Base-by-base conservation (phyloP, 1,140 invertebrate species). In the Danaus melanippus region DNA sequence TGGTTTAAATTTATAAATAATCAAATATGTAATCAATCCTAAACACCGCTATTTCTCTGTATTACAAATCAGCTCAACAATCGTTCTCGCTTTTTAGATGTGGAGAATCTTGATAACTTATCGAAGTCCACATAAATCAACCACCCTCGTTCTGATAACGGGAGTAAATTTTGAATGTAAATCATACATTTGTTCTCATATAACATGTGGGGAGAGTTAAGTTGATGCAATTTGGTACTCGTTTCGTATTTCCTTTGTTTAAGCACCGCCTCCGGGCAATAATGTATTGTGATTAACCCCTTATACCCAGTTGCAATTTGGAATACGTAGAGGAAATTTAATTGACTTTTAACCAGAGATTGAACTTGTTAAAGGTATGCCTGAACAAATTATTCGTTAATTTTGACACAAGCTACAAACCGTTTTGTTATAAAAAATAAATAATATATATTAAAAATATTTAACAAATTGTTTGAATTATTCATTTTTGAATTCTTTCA, bases 121-220 rank as follows among this genome's bases (percentile, higher is more conserved):
- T 62, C 71, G 72, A 65, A 64, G 63, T 64, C 45, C 60, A 61
- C 76, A 77, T 80, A 84, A 84, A 84, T 84, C 81, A 84, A 79
- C 68, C 77, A 65, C 76, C 77, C 79, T 76, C 62, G 62, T 59
- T 47, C 71, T 71, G 81, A 84, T 84, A 83, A 75, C 69, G 70
- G 64, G 64, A 75, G 66, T 62, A 66, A 74, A 76, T 71, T 70
- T 71, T 62, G 62, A 65, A 71, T 62, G 66, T 83, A 80, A 83
- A 83, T 83, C 78, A 84, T 79, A 79, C 70, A 76, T 84, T 80
- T 77, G 74, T 79, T 76, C 78, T 79, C 62, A 61, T 58, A 66
- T 61, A 58, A 66, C 64, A 57, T 71, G 71, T 56, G 60, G 60
- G 59, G 55, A 57, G 57, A 57, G 50, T 49, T 59, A 59, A 59